phyloP scores from a whole-genome alignment of 1,140 invertebrate species.

The Drosophila sp. region DNA sequence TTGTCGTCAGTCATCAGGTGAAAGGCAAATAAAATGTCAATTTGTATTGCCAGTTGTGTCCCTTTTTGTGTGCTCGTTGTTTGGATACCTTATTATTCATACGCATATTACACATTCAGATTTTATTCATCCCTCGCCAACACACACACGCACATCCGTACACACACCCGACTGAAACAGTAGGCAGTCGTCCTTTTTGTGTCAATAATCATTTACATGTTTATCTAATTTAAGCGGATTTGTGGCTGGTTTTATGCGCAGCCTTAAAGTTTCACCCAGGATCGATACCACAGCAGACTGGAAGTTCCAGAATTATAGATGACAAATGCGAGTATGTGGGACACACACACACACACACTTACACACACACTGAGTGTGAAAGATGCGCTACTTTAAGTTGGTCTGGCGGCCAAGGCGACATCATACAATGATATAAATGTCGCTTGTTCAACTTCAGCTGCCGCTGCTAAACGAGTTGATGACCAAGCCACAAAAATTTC shows the following conservation, averaged over 20 bases:
- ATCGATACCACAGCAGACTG: constrained; percentile 16
- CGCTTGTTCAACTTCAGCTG: constrained; percentile 29
- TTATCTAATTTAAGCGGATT: constrained; percentile 74
- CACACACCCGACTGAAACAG: too few species aligned
- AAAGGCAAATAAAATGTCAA: constrained; percentile 82
- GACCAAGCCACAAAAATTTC: constrained; percentile 70
- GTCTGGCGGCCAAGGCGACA: constrained; percentile 32
- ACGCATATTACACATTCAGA: constrained; percentile 76
- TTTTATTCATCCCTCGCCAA: constrained; percentile 53
- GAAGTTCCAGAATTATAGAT: constrained; percentile 46
- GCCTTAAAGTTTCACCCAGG: constrained; percentile 27
- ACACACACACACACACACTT: constrained; percentile 25
- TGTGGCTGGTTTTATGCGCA: constrained; percentile 15
- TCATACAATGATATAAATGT: constrained; percentile 46
- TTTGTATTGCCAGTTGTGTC: constrained; percentile 76
- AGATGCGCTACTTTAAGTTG: constrained; percentile 51
- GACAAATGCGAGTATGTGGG: constrained; percentile 38
- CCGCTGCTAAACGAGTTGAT: constrained; percentile 68
- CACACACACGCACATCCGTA: not conserved
- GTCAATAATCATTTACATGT: constrained; percentile 78
- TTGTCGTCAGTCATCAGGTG: constrained; percentile 69
- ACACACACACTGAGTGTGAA: not conserved
- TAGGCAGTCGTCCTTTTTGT: constrained; percentile 53
- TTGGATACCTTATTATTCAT: constrained; percentile 68
- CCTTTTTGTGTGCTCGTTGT: constrained; percentile 48